A percentile compares a stretch with the other conserved stretches of the same genome.
These are phyloP conservation scores for Dione juno DNA, from an alignment of 2,888 invertebrate genomes.

Conservation along the genomic window DNA sequence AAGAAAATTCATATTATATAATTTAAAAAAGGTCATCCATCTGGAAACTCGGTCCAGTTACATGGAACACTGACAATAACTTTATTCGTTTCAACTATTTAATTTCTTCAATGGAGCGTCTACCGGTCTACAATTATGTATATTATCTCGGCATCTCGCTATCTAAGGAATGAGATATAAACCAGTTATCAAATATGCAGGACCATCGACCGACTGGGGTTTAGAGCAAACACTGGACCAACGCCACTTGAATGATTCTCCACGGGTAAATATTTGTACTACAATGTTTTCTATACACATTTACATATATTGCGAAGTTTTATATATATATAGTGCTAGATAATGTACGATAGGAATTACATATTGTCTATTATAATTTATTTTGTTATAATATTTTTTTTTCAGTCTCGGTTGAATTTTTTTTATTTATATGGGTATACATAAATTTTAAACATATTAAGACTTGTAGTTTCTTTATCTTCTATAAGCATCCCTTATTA, in stretches of 20 bases:
- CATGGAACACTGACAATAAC: background rate
- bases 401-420: too few relatives aligned
- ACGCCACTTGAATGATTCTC: slow-evolving; percentile 33
- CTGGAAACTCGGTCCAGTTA: background rate
- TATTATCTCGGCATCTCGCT: slow-evolving; percentile 41
- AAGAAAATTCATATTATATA: background rate
- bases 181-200: slow-evolving; percentile 45
- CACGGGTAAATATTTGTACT: slow-evolving; percentile 23
- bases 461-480: too few relatives aligned
- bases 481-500: too few relatives aligned
- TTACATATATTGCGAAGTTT: slow-evolving; percentile 7
- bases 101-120: slow-evolving; percentile 28
- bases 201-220: slow-evolving; percentile 39
- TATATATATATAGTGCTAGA: background rate
- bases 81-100: slow-evolving; percentile 17
- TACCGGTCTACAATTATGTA: slow-evolving; percentile 39
- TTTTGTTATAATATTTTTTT: too few relatives aligned
- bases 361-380: background rate
- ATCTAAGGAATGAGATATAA: slow-evolving; percentile 34
- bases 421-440: too few relatives aligned
- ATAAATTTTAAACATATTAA: too few relatives aligned
- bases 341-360: background rate
- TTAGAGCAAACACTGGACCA: slow-evolving; percentile 32
- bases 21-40: background rate
- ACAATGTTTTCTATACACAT: slow-evolving; percentile 6